These are phyloP conservation scores for Scartelaos histophorus DNA, from an alignment of 2,113 vertebrate species.

Conservation along the genomic window DNA sequence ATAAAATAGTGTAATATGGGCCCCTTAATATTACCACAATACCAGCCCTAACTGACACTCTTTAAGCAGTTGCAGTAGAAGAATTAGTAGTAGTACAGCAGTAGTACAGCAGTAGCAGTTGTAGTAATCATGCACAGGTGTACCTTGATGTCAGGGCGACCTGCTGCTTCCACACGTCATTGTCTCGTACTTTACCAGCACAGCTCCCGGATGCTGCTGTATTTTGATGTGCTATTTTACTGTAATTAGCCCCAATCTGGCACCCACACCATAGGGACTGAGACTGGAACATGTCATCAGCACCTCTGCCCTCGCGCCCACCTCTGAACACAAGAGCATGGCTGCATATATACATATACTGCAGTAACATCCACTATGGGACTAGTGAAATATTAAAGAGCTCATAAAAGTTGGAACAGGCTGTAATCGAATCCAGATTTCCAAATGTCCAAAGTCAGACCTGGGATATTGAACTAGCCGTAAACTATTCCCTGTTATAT, in stretches of 20 bases:
- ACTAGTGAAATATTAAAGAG: slow-evolving; percentile 20
- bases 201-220: slow-evolving; percentile 19
- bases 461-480: slow-evolving; percentile 19
- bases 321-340: background rate
- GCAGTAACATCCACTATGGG: background rate
- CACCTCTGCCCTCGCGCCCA: background rate
- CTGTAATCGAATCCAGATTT: slow-evolving; percentile 45
- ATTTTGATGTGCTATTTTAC: slow-evolving; percentile 19
- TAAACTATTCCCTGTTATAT: background rate
- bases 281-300: slow-evolving; percentile 25
- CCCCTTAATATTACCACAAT: background rate
- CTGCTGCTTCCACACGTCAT: background rate
- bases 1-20: too few relatives aligned
- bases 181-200: slow-evolving; percentile 28
- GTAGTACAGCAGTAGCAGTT: background rate
- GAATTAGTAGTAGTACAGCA: background rate
- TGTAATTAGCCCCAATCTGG: slow-evolving; percentile 48
- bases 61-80: background rate
- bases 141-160: slow-evolving; percentile 23
- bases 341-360: background rate
- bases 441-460: slow-evolving; percentile 21
- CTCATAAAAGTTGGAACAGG: slow-evolving; percentile 15
- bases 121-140: slow-evolving; percentile 39
- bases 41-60: background rate
- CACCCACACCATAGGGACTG: slow-evolving; percentile 31